Percentiles rank a stretch among this genome's conserved stretches.
Conservation (phyloP, 2,888 invertebrate species). For the Heteromurus nitidus region DNA sequence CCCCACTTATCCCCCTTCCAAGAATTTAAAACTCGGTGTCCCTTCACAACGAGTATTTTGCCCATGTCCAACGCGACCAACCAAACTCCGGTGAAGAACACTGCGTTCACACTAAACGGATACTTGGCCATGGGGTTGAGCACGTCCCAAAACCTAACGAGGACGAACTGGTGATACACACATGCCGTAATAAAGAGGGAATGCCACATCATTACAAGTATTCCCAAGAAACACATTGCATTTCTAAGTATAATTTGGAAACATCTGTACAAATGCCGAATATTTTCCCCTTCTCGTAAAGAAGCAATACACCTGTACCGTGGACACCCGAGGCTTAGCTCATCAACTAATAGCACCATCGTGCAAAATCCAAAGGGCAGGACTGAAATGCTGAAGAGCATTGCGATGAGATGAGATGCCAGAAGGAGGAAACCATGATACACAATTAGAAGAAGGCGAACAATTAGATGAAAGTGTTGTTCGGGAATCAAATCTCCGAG, state of each 20-base stretch:
- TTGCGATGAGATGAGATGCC: too few relatives aligned
- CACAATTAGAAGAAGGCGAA: background rate
- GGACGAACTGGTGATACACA: background rate
- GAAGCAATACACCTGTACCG: too few relatives aligned
- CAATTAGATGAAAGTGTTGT: background rate
- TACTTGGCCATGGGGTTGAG: background rate
- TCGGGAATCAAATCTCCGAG: slow-evolving; percentile 4
- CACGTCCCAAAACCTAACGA: slow-evolving; percentile 3
- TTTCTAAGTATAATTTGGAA: too few relatives aligned
- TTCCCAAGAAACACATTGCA: background rate
- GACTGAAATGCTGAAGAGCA: too few relatives aligned
- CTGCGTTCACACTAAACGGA: background rate
- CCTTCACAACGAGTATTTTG: background rate
- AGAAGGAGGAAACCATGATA: slow-evolving; percentile 2
- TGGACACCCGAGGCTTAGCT: too few relatives aligned
- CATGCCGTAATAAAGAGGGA: background rate
- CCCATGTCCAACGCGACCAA: slow-evolving; percentile 23
- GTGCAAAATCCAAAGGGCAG: too few relatives aligned
- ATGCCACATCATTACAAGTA: background rate
- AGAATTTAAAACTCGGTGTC: background rate
- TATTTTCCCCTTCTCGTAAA: too few relatives aligned
- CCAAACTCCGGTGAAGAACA: slow-evolving; percentile 7
- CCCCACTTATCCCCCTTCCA: slow-evolving; percentile 27
- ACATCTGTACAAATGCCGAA: too few relatives aligned
- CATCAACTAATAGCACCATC: too few relatives aligned